phyloP scores from a whole-genome alignment of 53 echinoderm and acorn worm species.

The Zoroaster sp. region DNA sequence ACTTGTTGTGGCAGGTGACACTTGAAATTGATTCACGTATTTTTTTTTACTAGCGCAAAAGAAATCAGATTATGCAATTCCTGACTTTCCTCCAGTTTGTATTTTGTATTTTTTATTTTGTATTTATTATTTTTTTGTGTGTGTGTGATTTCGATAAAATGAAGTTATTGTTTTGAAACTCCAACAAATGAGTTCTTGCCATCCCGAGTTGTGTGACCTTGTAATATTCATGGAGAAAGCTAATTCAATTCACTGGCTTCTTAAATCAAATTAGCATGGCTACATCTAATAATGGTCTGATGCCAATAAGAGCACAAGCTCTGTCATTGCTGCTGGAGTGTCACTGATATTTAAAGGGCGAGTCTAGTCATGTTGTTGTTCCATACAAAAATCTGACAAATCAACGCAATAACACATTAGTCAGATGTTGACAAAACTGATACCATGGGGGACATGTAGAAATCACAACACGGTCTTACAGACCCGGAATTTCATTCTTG shows the following conservation, averaged over 20 bases:
- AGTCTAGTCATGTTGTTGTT: not conserved
- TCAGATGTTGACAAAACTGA: not conserved
- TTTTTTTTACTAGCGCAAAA: not conserved
- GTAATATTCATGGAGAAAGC: constrained; percentile 31
- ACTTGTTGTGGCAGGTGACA: constrained; percentile 28
- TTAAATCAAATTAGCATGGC: constrained; percentile 36
- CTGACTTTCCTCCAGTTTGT: no score
- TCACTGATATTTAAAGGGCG: not conserved
- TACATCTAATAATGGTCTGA: constrained; percentile 29
- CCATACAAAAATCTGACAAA: not conserved
- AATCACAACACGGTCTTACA: no score
- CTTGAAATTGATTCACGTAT: not conserved
- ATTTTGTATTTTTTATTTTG: no score
- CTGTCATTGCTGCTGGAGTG: not conserved
- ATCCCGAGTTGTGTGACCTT: constrained; percentile 28
- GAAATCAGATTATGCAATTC: no score
- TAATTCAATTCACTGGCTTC: constrained; percentile 24
- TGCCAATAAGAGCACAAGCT: not conserved
- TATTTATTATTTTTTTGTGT: no score
- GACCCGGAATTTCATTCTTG: no score
- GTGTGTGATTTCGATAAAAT: no score
- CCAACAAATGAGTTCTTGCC: constrained; percentile 4
- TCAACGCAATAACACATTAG: not conserved
- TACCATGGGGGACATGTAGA: no score
- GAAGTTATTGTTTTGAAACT: not conserved